A percentile compares a stretch with the other conserved stretches of the same genome.
Evolutionary conservation across 30 jellyfish, hydroid and myxozoan genomes (phyloP).

Genomic region (Hydractinia symbiolongicarpus): DNA sequence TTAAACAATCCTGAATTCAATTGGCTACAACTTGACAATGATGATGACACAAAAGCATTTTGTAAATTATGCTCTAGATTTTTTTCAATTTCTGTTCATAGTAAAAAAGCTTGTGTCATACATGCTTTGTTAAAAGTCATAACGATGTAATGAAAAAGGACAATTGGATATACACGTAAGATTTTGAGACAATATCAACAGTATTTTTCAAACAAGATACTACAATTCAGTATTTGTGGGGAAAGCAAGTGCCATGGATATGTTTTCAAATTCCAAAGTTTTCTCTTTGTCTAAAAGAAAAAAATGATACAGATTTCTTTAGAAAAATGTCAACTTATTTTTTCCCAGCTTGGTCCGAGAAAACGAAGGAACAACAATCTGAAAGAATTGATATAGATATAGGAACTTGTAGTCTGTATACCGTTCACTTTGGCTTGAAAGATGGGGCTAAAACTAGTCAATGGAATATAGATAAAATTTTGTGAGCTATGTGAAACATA

Average conservation of each 20-base stretch:
- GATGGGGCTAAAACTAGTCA: not conserved
- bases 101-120: not conserved
- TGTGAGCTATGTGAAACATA: not conserved
- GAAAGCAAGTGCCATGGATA: not conserved
- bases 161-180: slow-evolving; percentile 13
- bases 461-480: not conserved
- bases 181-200: not conserved
- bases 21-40: not conserved
- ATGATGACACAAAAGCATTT: slow-evolving; percentile 8
- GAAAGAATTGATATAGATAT: not conserved
- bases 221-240: not conserved
- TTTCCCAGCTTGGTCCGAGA: not conserved
- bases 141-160: not conserved
- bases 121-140: slow-evolving; percentile 1
- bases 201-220: not conserved
- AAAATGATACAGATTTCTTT: slow-evolving; percentile 16
- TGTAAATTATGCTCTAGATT: not conserved
- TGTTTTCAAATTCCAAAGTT: not conserved
- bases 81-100: not conserved
- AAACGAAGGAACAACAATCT: not conserved
- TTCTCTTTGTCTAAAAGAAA: not conserved
- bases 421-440: not conserved
- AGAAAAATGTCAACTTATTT: not conserved
- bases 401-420: not conserved
- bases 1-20: not conserved